Base-by-base conservation (phyloP, 2,888 invertebrate species). In the Cheilosia pagana region DNA sequence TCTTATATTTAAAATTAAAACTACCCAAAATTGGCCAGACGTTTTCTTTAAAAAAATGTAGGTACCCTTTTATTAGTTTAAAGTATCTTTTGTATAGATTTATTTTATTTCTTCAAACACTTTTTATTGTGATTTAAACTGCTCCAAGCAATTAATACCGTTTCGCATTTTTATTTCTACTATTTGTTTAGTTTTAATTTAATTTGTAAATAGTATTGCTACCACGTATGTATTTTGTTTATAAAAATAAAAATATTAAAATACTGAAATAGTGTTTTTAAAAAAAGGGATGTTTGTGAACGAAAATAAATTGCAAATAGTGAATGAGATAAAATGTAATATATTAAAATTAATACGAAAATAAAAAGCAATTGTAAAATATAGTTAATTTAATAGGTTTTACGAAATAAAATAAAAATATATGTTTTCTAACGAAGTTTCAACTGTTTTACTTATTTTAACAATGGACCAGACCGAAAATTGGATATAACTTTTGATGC, bases 111-210 rank as follows among this genome's bases (percentile, higher is more conserved):
- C 43, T 41, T 25, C 19, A 71, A 53, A 63, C 28, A 76, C 57
- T 65, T 52, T 39, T 53, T 65, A 45, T 50, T 83, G 78, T 83
- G 78, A 78, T 83, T 68, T 63, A 63, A 72, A 68, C n/a, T 78
- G 78, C 72, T 72, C 5, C 60, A 72, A 83, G 82, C 67, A 72
- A 68, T 43, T 43, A 45, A 68, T 43, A 65, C 10, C 21, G 23
- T 78, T 82, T 53, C 52, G 71, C 72, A 72, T 78, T 78, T 78
- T 62, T 48, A 31, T 53, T 39, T 65, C n/a, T 35, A 16, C 14
- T 53, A 25, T 48, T 28, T 50, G 57, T 16, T 65, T 35, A 12
- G 12, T 23, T 62, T 50, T 19, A 41, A 43, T 53, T 68, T 43
- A 63, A 62, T 57, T 59, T 83, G 78, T 83, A 78, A 57, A 83